phyloP scores from a whole-genome alignment of 2,888 invertebrate species.

The Leptopilina syphax region DNA sequence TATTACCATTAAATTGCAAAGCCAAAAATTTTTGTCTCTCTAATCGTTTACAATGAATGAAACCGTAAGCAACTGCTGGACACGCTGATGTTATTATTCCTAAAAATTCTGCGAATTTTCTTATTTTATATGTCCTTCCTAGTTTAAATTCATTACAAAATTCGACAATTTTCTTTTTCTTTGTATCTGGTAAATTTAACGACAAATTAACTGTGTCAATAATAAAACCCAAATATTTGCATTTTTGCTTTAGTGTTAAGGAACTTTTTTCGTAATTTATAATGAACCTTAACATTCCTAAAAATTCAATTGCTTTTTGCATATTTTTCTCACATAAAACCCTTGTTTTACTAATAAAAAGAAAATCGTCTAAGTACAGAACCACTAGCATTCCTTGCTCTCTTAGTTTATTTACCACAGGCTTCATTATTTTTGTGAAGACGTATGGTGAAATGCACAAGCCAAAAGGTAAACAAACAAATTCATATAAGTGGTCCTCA shows the following conservation, averaged over 20 bases:
- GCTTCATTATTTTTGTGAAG: too few species aligned
- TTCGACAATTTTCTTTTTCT: slow-evolving; percentile 20
- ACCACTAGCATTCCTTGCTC: too few species aligned
- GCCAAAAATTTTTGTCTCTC: background rate
- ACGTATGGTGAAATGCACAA: too few species aligned
- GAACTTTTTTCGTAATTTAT: background rate
- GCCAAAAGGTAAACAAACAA: too few species aligned
- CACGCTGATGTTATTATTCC: background rate
- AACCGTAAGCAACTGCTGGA: background rate
- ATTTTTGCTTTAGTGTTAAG: background rate
- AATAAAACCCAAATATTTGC: slow-evolving; percentile 30
- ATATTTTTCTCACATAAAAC: too few species aligned
- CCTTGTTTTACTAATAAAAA: too few species aligned
- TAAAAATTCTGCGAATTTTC: background rate
- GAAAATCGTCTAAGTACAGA: too few species aligned
- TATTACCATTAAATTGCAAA: slow-evolving; percentile 34
- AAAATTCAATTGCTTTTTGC: too few species aligned
- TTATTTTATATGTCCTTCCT: slow-evolving; percentile 9
- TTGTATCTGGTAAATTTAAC: slow-evolving; percentile 2
- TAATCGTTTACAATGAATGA: slow-evolving; percentile 8
- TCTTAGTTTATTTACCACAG: too few species aligned
- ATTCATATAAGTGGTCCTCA: too few species aligned
- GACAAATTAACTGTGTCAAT: slow-evolving; percentile 3
- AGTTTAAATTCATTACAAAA: slow-evolving; percentile 8
- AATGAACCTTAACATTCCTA: too few species aligned